Evolutionary conservation across 2,797 vertebrate genomes (phyloP).

Genomic region (Gastrophryne carolinensis): DNA sequence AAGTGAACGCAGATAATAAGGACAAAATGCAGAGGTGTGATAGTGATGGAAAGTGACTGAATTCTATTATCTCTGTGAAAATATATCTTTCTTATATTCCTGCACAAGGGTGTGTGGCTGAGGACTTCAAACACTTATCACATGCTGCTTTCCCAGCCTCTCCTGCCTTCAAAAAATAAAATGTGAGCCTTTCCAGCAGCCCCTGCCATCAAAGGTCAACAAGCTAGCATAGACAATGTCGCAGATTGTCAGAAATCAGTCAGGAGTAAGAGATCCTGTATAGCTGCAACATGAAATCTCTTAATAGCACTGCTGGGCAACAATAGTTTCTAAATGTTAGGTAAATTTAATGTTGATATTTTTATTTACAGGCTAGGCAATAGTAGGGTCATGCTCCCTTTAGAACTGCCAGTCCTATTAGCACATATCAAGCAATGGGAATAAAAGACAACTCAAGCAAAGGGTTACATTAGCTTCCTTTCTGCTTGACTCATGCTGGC

Average conservation of each 20-base stretch:
- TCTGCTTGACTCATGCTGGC: no score
- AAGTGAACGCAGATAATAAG: constrained; percentile 45
- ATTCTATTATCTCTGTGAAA: constrained; percentile 46
- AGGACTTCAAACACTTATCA: constrained; percentile 36
- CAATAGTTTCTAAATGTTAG: no score
- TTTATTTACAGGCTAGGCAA: no score
- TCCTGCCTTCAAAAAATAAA: constrained; percentile 14
- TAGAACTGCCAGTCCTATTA: no score
- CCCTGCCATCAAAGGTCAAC: constrained; percentile 3
- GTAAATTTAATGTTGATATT: no score
- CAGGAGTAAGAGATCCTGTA: background rate
- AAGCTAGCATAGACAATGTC: background rate
- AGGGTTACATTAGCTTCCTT: no score
- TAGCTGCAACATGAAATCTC: no score
- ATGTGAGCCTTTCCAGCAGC: background rate
- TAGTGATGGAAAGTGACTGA: constrained; percentile 43
- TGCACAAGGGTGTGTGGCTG: background rate
- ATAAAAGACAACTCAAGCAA: no score
- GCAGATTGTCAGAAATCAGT: background rate
- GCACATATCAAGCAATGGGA: no score
- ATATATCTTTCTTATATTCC: constrained; percentile 4
- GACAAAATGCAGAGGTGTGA: constrained; percentile 33
- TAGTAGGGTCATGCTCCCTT: no score
- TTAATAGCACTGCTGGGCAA: no score
- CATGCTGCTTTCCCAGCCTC: constrained; percentile 9